Evolutionary conservation across 2,113 vertebrate species (phyloP), one percentile per base, ranked within the genome.

Genomic region (Rostratula benghalensis): DNA sequence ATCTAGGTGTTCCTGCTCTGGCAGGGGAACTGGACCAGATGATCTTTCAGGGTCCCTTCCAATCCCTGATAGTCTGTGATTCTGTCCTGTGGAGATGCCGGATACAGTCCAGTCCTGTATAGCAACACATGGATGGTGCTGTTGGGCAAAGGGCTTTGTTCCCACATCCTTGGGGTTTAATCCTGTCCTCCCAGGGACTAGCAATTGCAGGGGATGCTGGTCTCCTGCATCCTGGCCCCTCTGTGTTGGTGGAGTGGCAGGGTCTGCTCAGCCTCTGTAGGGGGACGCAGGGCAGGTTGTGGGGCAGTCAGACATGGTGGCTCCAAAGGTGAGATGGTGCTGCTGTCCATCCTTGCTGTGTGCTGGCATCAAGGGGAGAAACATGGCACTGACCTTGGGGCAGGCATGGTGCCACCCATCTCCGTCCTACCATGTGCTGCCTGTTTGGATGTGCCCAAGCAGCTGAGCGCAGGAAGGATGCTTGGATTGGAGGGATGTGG

Each of bases 71-170:
- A 39, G 9, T 39, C 39, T 39, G 39, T 39, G 39, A 39, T 39
- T 39, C 56, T 12, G 11, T 20, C 17, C 57, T 0, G 0, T 7
- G 31, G 27, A 63, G 60, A 4, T 69, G 63, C 41, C 63, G 51
- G 41, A 2, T 33, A 10, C 1, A 3, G 7, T 19, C 43, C 13
- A 37, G 17, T 28, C 27, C 33, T 18, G 21, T 17, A 7, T 3
- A 28, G 41, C 43, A 31, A 46, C 16, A 11, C 1, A 5, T 9
- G 22, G 56, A 35, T 43, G 10, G 23, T 21, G 45, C 17, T 27
- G 46, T 25, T 33, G 48, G 21, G 60, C 31, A 9, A 35, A n/a
- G 33, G 39, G 54, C 17, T 48, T 63, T 6, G 0, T 50, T 46
- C 24, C 53, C n/a, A 13, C 1, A 0, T 45, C 28, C 31, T 17